phyloP scores from a whole-genome alignment of 2,797 vertebrate species.

The Pangasius djambal region DNA sequence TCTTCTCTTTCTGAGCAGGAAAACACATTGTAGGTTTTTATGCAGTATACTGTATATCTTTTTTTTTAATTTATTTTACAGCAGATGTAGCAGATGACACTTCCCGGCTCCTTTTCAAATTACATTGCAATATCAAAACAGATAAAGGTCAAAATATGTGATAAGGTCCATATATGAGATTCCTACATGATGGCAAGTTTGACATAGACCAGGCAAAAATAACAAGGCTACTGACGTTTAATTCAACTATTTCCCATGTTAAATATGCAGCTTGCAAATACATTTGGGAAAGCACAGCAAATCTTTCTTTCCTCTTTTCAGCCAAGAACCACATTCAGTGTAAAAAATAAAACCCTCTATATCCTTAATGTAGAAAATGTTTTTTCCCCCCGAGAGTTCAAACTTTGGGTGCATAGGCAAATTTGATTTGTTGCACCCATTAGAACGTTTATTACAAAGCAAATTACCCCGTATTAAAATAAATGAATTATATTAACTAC shows the following conservation, averaged over 20 bases:
- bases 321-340: background rate
- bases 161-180: background rate
- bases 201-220: background rate
- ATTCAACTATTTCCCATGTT: background rate
- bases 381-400: background rate
- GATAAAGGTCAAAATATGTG: background rate
- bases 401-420: background rate
- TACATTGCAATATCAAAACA: background rate
- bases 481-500: background rate
- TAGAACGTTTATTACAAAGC: background rate
- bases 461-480: background rate
- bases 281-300: background rate
- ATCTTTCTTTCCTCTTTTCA: background rate
- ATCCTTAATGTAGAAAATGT: background rate
- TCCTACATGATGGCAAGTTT: background rate
- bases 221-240: background rate
- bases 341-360: background rate
- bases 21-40: constrained; percentile 5
- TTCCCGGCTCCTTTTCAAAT: constrained; percentile 4
- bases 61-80: constrained; percentile 1
- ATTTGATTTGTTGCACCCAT: background rate
- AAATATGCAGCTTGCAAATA: background rate
- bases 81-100: background rate
- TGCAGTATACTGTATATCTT: background rate
- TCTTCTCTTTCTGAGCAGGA: constrained; percentile 75